Base-by-base conservation (phyloP, 2,797 vertebrate species). In the Heterohyrax brucei region DNA sequence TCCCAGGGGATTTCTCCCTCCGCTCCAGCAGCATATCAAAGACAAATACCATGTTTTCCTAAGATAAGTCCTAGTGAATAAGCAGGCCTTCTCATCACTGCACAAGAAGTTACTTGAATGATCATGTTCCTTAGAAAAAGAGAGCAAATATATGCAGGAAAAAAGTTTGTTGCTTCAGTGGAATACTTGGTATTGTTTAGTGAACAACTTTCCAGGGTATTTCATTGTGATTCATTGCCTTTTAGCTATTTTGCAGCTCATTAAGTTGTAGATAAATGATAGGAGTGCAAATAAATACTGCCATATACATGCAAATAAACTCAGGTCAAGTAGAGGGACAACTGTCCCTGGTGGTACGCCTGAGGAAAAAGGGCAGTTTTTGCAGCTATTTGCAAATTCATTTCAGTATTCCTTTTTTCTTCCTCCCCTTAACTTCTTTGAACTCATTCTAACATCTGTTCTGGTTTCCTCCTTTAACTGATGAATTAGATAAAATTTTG, bases 401-500 rank as follows among this genome's bases (percentile, higher is more conserved):
- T 44, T 56, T 68, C 50, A 89, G 14, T 82, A 28, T 75, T 72
- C 18, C 33, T 93, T 7, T 66, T 82, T 30, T 96, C 91, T 64
- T 81, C 82, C 48, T 79, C 33, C 28, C 94, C 89, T 95, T 59
- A 39, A 39, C 53, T 56, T 56, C 53, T 56, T 56, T 56, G 53
- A 82, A 89, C 39, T 75, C 28, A 28, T 39, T 78, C 22, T 78
- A 66, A 61, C 50, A 53, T 39, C n/a, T 78, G 24, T 61, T 16
- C 70, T 70, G 39, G 12, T 86, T 83, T 9, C 50, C 28, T 87
- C 44, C 59, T 89, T 89, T 89, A 94, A 83, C 64, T 75, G 76
- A 79, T 30, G 9, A 84, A 22, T 70, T 92, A 61, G 73, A 78
- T 86, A 64, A 93, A 75, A 80, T 72, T 72, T 89, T 83, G 70